Conservation (phyloP, 2,113 vertebrate species). For the Crotalus viridis region DNA sequence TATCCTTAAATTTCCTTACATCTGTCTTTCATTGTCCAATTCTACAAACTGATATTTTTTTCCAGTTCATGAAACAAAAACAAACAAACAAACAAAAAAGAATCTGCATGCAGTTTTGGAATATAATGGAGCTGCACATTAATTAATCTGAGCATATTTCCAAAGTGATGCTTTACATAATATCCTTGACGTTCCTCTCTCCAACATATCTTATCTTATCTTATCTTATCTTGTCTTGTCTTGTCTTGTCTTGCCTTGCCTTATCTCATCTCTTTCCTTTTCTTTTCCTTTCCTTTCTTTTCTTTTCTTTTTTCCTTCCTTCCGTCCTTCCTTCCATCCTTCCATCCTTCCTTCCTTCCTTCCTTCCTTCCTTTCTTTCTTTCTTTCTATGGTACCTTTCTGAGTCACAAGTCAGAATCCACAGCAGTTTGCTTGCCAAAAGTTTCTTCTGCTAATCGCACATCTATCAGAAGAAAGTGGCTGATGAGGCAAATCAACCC, state of each 20-base stretch:
- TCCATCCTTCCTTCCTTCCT: no score
- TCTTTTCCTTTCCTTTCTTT: no score
- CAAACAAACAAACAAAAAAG: neutral
- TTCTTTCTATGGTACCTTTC: neutral
- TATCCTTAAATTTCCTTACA: neutral
- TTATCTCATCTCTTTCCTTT: no score
- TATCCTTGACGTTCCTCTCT: neutral
- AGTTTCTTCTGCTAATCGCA: neutral
- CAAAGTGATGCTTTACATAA: neutral
- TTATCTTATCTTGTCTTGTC: no score
- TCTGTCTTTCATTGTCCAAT: neutral
- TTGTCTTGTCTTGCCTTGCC: no score
- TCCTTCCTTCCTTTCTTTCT: neutral
- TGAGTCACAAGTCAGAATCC: neutral
- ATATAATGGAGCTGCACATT: neutral
- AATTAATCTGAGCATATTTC: neutral
- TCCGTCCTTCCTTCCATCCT: no score
- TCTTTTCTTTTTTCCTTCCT: no score
- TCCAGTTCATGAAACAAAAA: neutral
- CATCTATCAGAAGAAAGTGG: neutral
- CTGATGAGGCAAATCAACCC: neutral
- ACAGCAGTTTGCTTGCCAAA: neutral
- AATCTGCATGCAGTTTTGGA: neutral
- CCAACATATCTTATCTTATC: neutral
- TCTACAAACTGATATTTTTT: neutral